Conservation (phyloP, 2,888 invertebrate species). For the Idaea aversata region DNA sequence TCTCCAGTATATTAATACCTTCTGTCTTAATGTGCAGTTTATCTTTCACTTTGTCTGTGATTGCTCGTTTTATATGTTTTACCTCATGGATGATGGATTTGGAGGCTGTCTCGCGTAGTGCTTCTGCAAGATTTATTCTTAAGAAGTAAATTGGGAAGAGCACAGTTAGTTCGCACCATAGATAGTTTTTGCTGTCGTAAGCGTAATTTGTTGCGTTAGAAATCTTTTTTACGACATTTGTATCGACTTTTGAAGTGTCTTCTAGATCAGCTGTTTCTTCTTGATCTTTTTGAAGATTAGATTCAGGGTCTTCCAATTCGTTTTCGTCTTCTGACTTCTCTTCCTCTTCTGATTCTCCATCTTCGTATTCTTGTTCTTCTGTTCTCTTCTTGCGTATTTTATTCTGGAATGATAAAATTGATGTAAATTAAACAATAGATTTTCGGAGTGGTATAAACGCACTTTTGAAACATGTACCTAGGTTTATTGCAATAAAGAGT, state of each 20-base stretch:
- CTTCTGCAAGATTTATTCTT: constrained; percentile 86
- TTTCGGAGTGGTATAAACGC: constrained; percentile 4
- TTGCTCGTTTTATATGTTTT: constrained; percentile 90
- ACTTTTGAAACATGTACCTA: not conserved
- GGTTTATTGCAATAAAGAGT: too few relatives aligned
- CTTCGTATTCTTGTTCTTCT: constrained; percentile 85
- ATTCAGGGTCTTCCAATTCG: constrained; percentile 45
- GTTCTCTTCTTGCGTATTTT: constrained; percentile 78
- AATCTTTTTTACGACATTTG: constrained; percentile 62
- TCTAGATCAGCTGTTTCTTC: not conserved
- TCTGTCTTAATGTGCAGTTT: constrained; percentile 92
- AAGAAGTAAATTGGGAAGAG: constrained; percentile 78
- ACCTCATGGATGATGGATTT: constrained; percentile 90
- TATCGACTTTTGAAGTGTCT: constrained; percentile 52
- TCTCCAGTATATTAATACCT: constrained; percentile 95
- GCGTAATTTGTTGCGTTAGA: constrained; percentile 82
- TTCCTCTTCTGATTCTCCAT: constrained; percentile 82
- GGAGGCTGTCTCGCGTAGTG: constrained; percentile 84
- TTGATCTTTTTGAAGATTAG: not conserved
- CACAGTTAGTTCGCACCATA: constrained; percentile 93
- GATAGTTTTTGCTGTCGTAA: constrained; percentile 87
- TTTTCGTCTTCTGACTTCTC: constrained; percentile 75
- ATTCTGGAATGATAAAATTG: constrained; percentile 46
- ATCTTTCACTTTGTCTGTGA: constrained; percentile 85
- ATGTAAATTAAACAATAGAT: not conserved